A percentile compares a stretch with the other conserved stretches of the same genome.
Conservation (phyloP, 2,113 vertebrate species). For the Erythrolamprus reginae region DNA sequence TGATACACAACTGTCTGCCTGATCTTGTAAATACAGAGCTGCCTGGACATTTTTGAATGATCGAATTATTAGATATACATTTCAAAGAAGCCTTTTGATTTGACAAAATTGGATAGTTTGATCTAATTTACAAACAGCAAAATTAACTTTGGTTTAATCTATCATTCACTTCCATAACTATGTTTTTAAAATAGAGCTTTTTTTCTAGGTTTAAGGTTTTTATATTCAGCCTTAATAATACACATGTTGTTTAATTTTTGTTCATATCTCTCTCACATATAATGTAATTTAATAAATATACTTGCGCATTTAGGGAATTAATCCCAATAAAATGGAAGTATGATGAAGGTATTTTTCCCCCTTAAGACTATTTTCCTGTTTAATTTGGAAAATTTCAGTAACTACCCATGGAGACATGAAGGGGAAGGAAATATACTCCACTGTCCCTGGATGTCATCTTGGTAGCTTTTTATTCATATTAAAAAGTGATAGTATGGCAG, state of each 20-base stretch:
- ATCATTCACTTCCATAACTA: background rate
- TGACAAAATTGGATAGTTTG: background rate
- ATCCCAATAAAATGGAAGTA: background rate
- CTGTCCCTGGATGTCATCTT: background rate
- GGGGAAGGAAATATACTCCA: background rate
- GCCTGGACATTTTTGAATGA: background rate
- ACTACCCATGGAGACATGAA: background rate
- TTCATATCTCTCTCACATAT: background rate
- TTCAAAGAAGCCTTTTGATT: background rate
- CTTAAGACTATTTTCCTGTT: background rate
- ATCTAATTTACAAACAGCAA: background rate
- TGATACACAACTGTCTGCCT: background rate
- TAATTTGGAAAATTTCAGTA: background rate
- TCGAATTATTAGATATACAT: background rate
- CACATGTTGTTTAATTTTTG: background rate
- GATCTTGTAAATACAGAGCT: background rate
- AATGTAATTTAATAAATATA: background rate
- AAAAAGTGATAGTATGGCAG: background rate
- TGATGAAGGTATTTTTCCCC: background rate
- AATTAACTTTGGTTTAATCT: background rate
- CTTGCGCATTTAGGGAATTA: background rate
- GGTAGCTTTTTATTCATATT: background rate
- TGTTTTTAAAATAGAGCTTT: background rate
- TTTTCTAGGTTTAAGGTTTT: background rate
- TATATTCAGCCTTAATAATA: constrained; percentile 2